These are phyloP conservation scores for Yponomeuta plumbellus DNA, from an alignment of 2,888 invertebrate genomes.

Conservation along the genomic window DNA sequence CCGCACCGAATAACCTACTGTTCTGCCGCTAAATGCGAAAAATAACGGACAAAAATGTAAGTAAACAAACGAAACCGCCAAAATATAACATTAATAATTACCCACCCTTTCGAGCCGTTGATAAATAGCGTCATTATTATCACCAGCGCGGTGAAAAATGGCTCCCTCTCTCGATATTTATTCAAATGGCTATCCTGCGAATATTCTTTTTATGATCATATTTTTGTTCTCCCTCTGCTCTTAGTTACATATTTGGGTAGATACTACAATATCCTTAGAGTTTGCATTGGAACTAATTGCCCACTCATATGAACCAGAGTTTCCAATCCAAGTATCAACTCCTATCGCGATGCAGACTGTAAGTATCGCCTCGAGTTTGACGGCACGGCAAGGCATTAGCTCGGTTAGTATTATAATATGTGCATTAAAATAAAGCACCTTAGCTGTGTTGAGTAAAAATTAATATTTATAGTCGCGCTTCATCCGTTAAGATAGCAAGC, in stretches of 20 bases:
- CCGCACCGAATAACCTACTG: conserved; percentile 64
- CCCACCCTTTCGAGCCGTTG: conserved; percentile 67
- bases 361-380: too few species aligned
- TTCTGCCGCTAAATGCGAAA: conserved; percentile 55
- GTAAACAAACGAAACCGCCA: conserved; percentile 63
- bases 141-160: conserved; percentile 66
- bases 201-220: conserved; percentile 49
- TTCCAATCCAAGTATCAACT: too few species aligned
- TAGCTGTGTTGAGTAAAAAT: background rate
- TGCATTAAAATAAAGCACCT: conserved; percentile 1
- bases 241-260: conserved; percentile 14
- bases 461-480: conserved; percentile 12
- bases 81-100: conserved; percentile 72
- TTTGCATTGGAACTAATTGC: background rate
- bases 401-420: background rate
- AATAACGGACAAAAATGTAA: conserved; percentile 56
- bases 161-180: conserved; percentile 62
- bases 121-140: conserved; percentile 74
- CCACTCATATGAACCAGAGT: background rate
- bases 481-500: conserved; percentile 13
- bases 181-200: conserved; percentile 59
- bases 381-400: too few species aligned
- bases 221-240: conserved; percentile 28
- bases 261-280: background rate
- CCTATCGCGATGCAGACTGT: too few species aligned